Evolutionary conservation across 53 echinoderm and acorn worm genomes (phyloP), one percentile per base, ranked within the genome.

Genomic region (Hippasteria phrygiana): DNA sequence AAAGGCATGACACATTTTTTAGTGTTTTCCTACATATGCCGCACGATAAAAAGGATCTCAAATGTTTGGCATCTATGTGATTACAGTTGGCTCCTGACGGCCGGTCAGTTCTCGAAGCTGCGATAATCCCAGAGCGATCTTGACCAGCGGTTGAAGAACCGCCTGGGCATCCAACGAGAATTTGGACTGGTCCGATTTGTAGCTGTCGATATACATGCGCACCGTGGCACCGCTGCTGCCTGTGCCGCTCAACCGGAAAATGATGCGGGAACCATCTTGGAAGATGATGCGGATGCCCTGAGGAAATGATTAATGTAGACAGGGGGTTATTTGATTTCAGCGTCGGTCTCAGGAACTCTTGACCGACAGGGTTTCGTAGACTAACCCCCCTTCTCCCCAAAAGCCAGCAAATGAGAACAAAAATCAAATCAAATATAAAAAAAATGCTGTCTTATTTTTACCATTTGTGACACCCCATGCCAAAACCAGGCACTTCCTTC

Each of bases 181-280:
- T 40, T 92, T 92, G 2, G 95, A 78, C 24, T 77, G 39, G 82
- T 97, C 93, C 14, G 90, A 78, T 55, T 93, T 90, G 69, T 92
- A 97, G 80, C 95, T 95, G 89, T 97, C 97, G 62, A 97, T 93
- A 91, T 97, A 97, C 93, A 97, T 93, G 26, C 97, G 90, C 2
- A 97, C 46, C 24, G 95, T 93, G 40, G 93, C 93, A 33, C 97
- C 97, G 18, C 81, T 72, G 88, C 97, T 97, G 41, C 97, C 95
- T 6, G 97, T 97, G 10, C 97, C 97, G 66, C 97, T 97, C 27
- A 97, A 80, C 33, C 97, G 56, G 87, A 95, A 97, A 24, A 97
- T 93, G 2, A 93, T 84, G 1, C 97, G 92, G 9, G 97, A 97
- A 13, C 97, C 97, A 45, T 97, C 97, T 32, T 93, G 83, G 55